Base-by-base conservation (phyloP, 2,113 vertebrate species). In the Regulus satrapa region DNA sequence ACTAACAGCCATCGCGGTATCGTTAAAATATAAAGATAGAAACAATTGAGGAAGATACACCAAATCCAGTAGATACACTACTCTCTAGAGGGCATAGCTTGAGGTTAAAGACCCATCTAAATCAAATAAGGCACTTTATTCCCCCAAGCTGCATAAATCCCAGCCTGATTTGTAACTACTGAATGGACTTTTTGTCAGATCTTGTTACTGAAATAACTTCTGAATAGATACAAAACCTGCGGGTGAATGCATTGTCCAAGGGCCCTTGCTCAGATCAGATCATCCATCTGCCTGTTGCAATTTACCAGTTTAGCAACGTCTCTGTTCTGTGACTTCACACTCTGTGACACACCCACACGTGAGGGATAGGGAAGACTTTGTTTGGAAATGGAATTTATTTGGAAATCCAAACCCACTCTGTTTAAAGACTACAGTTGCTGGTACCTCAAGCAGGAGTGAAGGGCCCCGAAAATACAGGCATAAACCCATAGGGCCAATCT, bases 131-230 rank as follows among this genome's bases (percentile, higher is more conserved):
- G 67, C 83, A 93, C 61, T 93, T 94, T 79, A 92, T 83, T 79
- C 38, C 88, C 91, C 66, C 82, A 90, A 90, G 67, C 48, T 88
- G 52, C 51, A 80, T 85, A 95, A 94, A 96, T 82, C 84, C 69
- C 92, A 85, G 62, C 14, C 62, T 94, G 74, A 84, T 88, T 69
- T 92, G 74, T 46, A 96, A 95, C 74, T 95, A 91, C 2, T 48
- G 61, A 91, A 89, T 38, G 48, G 93, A 95, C 78, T 91, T 91
- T 92, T 88, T 90, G 91, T 96, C 91, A 88, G 81, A 94, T 88
- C 90, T 91, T 82, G 49, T 94, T 95, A 86, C 61, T 73, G 56
- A 95, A 94, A 94, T 87, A 95, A 80, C 79, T 93, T 90, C 82
- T 90, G 80, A 89, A 78, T 51, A 74, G 72, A 62, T 43, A 86